phyloP scores from a whole-genome alignment of 1,140 invertebrate genomes.

The Macrobrachium rosenbergii region DNA sequence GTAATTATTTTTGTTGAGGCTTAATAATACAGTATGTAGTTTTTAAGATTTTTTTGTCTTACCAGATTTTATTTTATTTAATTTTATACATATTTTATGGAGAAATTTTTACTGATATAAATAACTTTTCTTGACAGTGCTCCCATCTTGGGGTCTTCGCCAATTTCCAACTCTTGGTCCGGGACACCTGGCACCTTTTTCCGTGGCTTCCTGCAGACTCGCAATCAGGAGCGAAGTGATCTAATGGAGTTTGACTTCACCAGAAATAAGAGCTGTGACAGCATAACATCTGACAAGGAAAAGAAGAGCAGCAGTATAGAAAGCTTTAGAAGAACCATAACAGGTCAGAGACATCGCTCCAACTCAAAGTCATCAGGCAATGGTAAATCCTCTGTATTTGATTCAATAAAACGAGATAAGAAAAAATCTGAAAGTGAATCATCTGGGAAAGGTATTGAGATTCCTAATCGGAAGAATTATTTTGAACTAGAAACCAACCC shows the following conservation, averaged over 20 bases:
- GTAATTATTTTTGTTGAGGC: too few species aligned
- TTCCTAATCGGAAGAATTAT: constrained; percentile 39
- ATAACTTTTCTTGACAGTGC: constrained; percentile 56
- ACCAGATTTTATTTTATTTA: not conserved
- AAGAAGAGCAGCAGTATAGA: constrained; percentile 65
- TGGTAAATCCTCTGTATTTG: constrained; percentile 52
- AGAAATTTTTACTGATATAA: not conserved
- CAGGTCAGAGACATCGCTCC: constrained; percentile 60
- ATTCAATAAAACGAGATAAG: constrained; percentile 60
- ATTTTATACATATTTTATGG: not conserved
- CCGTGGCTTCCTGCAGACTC: constrained; percentile 56
- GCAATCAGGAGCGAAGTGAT: constrained; percentile 53
- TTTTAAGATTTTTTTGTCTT: too few species aligned
- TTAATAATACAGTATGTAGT: too few species aligned
- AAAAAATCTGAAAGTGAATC: constrained; percentile 64
- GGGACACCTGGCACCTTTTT: constrained; percentile 64
- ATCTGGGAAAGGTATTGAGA: constrained; percentile 55
- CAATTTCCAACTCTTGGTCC: constrained; percentile 65
- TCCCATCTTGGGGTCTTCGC: constrained; percentile 64
- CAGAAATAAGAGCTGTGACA: constrained; percentile 65
- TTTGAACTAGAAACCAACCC: constrained; percentile 61
- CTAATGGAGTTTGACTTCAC: constrained; percentile 66
- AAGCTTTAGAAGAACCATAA: constrained; percentile 58
- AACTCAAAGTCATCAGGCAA: constrained; percentile 63
- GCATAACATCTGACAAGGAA: constrained; percentile 61